Evolutionary conservation across 64 coral and sea anemone species (phyloP).

Genomic region (Astreopora myriophthalma): DNA sequence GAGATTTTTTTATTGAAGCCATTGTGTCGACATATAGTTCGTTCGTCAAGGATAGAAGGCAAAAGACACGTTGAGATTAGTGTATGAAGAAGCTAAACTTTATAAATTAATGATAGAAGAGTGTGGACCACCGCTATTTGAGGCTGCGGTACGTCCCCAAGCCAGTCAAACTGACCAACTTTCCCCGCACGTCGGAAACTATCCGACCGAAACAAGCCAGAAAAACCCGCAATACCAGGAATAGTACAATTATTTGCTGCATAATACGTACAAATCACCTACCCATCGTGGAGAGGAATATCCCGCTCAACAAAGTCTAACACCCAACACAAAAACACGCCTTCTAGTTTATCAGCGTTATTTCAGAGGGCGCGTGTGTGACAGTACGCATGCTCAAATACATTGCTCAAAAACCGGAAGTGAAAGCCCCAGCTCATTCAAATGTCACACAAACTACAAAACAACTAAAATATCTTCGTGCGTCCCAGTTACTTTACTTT

Average conservation of each 20-base stretch:
- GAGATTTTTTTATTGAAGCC: conserved; percentile 45
- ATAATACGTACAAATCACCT: conserved; percentile 11
- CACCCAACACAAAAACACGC: conserved; percentile 62
- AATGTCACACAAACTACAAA: conserved; percentile 27
- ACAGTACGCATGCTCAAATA: conserved; percentile 50
- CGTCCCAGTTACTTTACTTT: no score
- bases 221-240: not conserved
- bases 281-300: conserved; percentile 53
- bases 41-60: not conserved
- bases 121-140: not conserved
- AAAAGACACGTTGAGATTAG: not conserved
- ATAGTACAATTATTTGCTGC: not conserved
- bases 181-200: not conserved
- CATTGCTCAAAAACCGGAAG: conserved; percentile 43
- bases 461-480: no score
- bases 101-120: conserved; percentile 56
- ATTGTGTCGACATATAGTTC: not conserved
- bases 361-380: conserved; percentile 41
- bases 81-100: conserved; percentile 5
- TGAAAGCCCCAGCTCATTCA: not conserved
- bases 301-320: conserved; percentile 14
- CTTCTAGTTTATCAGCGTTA: conserved; percentile 10
- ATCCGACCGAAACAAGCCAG: not conserved
- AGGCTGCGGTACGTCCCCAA: not conserved
- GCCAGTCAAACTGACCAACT: not conserved